Evolutionary conservation across 2,888 invertebrate species (phyloP).

Genomic region (Blastobasis lacticolella): DNA sequence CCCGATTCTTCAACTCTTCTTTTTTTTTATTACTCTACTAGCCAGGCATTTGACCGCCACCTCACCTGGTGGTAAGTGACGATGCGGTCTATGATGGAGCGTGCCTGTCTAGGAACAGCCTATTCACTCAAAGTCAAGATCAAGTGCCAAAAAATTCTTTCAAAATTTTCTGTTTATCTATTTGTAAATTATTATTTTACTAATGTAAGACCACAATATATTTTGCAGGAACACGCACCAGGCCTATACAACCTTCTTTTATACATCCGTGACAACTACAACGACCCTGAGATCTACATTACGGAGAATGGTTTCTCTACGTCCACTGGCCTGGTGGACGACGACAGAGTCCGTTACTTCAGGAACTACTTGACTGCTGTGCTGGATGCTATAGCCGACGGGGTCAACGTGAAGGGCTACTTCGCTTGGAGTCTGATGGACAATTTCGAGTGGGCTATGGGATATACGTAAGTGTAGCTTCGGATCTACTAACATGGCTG

Average conservation of each 20-base stretch:
- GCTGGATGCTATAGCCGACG: slow-evolving; percentile 39
- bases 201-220: no score
- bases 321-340: slow-evolving; percentile 39
- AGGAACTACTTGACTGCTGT: slow-evolving; percentile 40
- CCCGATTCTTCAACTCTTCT: no score
- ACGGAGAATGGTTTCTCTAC: slow-evolving; percentile 69
- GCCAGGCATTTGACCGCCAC: no score
- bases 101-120: no score
- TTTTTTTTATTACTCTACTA: no score
- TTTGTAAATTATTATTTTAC: no score
- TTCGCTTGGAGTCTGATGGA: slow-evolving; percentile 74
- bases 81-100: no score
- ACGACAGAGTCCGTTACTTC: slow-evolving; percentile 31
- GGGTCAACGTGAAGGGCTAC: slow-evolving; percentile 55
- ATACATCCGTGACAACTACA: slow-evolving; percentile 15
- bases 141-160: no score
- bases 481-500: no score
- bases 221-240: slow-evolving; percentile 15
- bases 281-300: slow-evolving; percentile 25
- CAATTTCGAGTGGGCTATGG: slow-evolving; percentile 68
- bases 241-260: slow-evolving; percentile 16
- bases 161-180: no score
- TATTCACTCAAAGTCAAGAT: no score
- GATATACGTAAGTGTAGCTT: slow-evolving; percentile 1
- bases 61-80: no score